phyloP scores from a whole-genome alignment of 2,113 vertebrate species.

The Urocitellus parryii region DNA sequence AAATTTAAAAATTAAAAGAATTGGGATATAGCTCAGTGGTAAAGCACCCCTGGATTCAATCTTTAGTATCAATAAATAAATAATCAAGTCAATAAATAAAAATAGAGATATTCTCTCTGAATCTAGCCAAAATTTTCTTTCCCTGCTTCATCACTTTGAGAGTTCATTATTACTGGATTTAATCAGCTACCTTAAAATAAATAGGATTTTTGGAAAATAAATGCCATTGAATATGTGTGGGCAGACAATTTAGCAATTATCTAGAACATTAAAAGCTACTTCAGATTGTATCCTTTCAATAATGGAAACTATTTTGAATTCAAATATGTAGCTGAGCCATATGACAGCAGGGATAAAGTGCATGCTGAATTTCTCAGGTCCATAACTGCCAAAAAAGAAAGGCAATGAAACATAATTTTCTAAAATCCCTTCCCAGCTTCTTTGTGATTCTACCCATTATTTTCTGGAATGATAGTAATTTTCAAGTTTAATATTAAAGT shows the following conservation, averaged over 20 bases:
- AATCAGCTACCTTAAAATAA: slow-evolving; percentile 64
- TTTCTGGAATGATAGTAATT: slow-evolving; percentile 70
- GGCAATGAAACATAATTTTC: slow-evolving; percentile 61
- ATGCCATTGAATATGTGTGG: slow-evolving; percentile 45
- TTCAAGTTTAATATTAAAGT: slow-evolving; percentile 67
- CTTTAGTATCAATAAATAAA: too few relatives aligned
- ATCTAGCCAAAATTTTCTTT: neutral
- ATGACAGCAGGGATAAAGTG: slow-evolving; percentile 54
- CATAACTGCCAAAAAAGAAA: slow-evolving; percentile 70
- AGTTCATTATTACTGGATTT: slow-evolving; percentile 57
- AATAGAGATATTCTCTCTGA: neutral
- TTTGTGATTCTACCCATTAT: slow-evolving; percentile 66
- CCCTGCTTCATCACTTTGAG: slow-evolving; percentile 43
- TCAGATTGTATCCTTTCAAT: slow-evolving; percentile 58
- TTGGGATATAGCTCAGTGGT: too few relatives aligned
- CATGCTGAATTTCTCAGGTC: slow-evolving; percentile 63
- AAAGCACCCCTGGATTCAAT: too few relatives aligned
- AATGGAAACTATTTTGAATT: slow-evolving; percentile 71
- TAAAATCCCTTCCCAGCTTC: slow-evolving; percentile 56
- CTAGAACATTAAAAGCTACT: slow-evolving; percentile 57
- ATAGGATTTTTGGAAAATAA: slow-evolving; percentile 65
- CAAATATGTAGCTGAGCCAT: slow-evolving; percentile 1
- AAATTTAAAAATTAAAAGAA: too few relatives aligned
- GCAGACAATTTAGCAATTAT: slow-evolving; percentile 60
- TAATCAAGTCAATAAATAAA: too few relatives aligned